Evolutionary conservation across 2,113 vertebrate genomes (phyloP), one percentile per base, ranked within the genome.

Genomic region (Entelurus aequoreus): DNA sequence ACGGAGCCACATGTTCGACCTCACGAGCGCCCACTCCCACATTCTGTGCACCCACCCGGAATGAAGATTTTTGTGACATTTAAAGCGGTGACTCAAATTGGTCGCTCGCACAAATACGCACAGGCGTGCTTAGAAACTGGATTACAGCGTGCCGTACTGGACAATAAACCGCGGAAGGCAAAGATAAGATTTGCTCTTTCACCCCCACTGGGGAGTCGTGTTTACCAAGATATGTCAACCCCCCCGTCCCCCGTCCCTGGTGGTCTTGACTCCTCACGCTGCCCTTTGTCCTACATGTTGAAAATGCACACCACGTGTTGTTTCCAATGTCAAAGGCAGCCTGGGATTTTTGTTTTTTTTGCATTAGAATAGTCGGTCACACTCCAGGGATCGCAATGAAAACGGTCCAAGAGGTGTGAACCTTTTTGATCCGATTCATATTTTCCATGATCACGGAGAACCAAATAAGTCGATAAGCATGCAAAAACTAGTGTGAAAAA

Each of bases 291-390:
- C 87, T 72, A 84, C 80, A 80, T 84, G 83, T 79, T 72, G 76
- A 76, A 86, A 86, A 84, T 72, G 68, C 85, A 77, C 65, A 89
- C 84, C 90, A 91, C 89, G 89, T 91, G 89, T 87, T 87, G 72
- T 83, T 81, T 84, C 76, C 70, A 75, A 61, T 75, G 77, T 84
- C 79, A 87, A 69, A 82, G 63, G 58, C 14, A 72, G 71, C 50
- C 52, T 71, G 66, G 54, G 54, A 58, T 6, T 61, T 66, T 58
- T 66, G 52, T 53, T 28, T 28, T 28, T 28, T 28, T 28, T 53
- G 38, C n/a, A 38, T 6, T 12, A 14, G 53, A 37, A 54, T 54
- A n/a, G 19, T 19, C 19, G 1, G 10, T 46, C 42, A 12, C 42
- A 12, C 11, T 12, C 28, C 28, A 11, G 10, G 42, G 11, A 46